Base-by-base conservation (phyloP, 2,888 invertebrate genomes). In the Luffia ferchaultella region DNA sequence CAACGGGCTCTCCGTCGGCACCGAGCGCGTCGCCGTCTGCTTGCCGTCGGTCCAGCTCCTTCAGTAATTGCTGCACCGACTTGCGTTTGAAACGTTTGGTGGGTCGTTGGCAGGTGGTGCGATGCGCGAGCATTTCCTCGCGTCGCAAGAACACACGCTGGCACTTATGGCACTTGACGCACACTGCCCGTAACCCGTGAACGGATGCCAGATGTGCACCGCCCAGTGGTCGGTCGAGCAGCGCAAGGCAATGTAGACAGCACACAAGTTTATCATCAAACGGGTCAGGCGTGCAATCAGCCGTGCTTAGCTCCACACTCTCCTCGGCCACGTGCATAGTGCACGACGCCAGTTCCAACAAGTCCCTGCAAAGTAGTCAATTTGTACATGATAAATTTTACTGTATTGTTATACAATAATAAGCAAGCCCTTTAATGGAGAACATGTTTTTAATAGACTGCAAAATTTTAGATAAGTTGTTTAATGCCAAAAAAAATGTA, bases 161-260 rank as follows among this genome's bases (percentile, higher is more conserved):
- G n/a, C 68, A 68, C 1, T 55, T 54, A 1, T 61, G 52, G n/a
- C 68, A 68, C 47, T 64, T 66, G 46, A 60, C 61, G 2, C 60
- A 18, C 0, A 68, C 54, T 15, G 60, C 53, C 0, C 64, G 42
- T 50, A 65, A 68, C 20, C 61, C 63, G 45, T 69, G 68, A 0
- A 54, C 54, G 2, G 52, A 58, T 0, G 62, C 51, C 68, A 69
- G 67, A 48, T 69, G 68, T 30, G 30, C 30, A 12, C 30, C 12
- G 30, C 2, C 30, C 12, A 30, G 30, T 12, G 30, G 5, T 30
- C 30, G 30, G 12, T 30, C 30, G 5, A 30, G 12, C 18, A 18
- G 12, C 18, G 45, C 16, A 17, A 42, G 16, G 19, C 49, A 49
- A 18, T 49, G 49, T 3, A 49, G 16, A 43, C 49, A 49, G 16